Percentiles rank a stretch among this genome's conserved stretches.
phyloP scores from a whole-genome alignment of 1,140 invertebrate genomes.

The Ceratitis capitata region DNA sequence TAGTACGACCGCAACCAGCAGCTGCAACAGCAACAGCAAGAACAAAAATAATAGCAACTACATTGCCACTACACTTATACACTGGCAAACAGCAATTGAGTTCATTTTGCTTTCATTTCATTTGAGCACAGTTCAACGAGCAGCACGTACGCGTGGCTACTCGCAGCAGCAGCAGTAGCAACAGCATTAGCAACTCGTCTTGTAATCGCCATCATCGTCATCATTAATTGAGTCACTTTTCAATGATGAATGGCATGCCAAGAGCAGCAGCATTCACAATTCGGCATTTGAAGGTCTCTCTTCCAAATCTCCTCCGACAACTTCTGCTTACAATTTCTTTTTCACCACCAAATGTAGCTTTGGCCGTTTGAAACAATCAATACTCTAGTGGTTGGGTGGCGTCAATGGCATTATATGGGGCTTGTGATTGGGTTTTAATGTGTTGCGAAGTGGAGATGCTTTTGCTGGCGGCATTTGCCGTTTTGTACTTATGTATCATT shows the following conservation, averaged over 20 bases:
- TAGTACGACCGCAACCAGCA: not conserved
- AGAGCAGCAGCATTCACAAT: constrained; percentile 14
- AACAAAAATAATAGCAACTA: too few species aligned
- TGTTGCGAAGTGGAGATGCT: not conserved
- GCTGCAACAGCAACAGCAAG: not conserved
- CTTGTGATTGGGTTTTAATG: not conserved
- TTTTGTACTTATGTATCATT: not conserved
- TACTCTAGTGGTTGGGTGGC: not conserved
- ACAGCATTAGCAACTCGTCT: not conserved
- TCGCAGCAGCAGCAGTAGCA: not conserved
- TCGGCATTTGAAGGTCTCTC: not conserved
- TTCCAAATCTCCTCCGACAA: not conserved
- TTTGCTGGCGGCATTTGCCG: not conserved
- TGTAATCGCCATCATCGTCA: constrained; percentile 34
- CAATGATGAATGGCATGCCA: constrained; percentile 40
- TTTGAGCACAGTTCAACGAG: constrained; percentile 7
- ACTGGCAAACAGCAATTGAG: not conserved
- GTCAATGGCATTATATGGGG: not conserved
- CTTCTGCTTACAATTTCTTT: too few species aligned
- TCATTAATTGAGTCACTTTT: constrained; percentile 43
- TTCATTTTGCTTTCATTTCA: constrained; percentile 34
- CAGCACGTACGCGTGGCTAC: not conserved
- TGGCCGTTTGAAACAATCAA: constrained; percentile 40
- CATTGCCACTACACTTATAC: not conserved
- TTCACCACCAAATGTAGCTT: not conserved